A percentile compares a stretch with the other conserved stretches of the same genome.
Conservation (phyloP, 1,140 invertebrate genomes). For the Paracyclopina nana region DNA sequence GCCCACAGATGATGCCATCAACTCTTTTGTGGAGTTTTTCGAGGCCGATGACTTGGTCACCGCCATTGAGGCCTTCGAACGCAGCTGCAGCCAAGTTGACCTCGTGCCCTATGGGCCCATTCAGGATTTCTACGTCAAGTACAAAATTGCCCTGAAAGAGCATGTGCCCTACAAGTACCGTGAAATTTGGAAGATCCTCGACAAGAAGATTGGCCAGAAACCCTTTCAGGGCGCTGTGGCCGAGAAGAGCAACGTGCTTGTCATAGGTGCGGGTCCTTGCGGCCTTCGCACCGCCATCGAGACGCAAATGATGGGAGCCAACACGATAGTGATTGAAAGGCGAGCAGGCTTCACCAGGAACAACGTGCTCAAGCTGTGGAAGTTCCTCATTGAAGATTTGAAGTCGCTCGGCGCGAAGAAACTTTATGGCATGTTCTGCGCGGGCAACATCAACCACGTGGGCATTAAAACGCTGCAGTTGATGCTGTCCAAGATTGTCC, state of each 20-base stretch:
- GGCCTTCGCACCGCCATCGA: conserved; percentile 36
- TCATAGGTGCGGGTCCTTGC: conserved; percentile 34
- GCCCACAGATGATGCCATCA: conserved; percentile 15
- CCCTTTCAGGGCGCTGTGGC: not conserved
- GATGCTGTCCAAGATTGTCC: conserved; percentile 34
- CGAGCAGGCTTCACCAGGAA: conserved; percentile 31
- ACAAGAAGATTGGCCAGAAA: conserved; percentile 7
- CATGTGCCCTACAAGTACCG: conserved; percentile 10
- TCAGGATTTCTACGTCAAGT: conserved; percentile 2
- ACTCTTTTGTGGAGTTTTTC: conserved; percentile 16
- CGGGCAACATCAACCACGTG: conserved; percentile 38
- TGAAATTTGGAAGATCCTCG: conserved; percentile 14
- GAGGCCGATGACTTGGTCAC: conserved; percentile 6
- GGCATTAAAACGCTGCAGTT: conserved; percentile 34
- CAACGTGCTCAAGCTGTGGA: conserved; percentile 42
- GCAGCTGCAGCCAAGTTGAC: not conserved
- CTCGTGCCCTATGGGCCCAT: not conserved
- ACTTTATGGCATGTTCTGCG: conserved; percentile 41
- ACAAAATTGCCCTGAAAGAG: conserved; percentile 2
- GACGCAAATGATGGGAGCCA: conserved; percentile 33
- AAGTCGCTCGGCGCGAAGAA: conserved; percentile 37
- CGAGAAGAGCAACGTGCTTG: conserved; percentile 21
- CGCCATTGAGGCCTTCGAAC: not conserved
- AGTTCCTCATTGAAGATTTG: conserved; percentile 38
- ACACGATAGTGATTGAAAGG: conserved; percentile 30